Percentiles rank a stretch among this genome's conserved stretches.
Evolutionary conservation across 2,113 vertebrate species (phyloP).

Genomic region (Micronisus gabar): DNA sequence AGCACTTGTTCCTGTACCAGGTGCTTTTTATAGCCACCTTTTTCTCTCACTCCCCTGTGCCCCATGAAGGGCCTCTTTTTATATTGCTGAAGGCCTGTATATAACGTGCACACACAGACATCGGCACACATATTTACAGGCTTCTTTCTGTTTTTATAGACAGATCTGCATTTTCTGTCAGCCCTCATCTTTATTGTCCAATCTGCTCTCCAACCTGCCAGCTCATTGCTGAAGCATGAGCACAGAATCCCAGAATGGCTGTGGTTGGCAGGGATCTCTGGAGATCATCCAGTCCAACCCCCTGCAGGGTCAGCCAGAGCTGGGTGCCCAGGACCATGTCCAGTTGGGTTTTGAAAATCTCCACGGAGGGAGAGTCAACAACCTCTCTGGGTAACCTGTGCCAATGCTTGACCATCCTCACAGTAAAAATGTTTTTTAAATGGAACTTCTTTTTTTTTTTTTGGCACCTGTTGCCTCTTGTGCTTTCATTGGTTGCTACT

Average conservation of each 20-base stretch:
- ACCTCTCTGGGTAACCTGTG: background rate
- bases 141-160: background rate
- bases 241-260: background rate
- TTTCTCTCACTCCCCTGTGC: background rate
- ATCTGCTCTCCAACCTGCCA: background rate
- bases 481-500: background rate
- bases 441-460: too few species aligned
- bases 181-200: background rate
- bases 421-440: too few species aligned
- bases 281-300: background rate
- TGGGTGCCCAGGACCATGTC: background rate
- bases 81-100: background rate
- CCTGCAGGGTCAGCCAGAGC: background rate
- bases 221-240: background rate
- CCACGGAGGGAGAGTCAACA: background rate
- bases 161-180: background rate
- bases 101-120: background rate
- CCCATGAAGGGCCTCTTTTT: background rate
- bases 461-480: background rate
- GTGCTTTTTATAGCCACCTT: background rate
- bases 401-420: too few species aligned
- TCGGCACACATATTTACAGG: background rate
- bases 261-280: background rate
- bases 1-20: background rate
- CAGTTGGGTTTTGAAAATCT: background rate